Conservation (phyloP, 1,140 invertebrate species). For the Uloborus diversus region DNA sequence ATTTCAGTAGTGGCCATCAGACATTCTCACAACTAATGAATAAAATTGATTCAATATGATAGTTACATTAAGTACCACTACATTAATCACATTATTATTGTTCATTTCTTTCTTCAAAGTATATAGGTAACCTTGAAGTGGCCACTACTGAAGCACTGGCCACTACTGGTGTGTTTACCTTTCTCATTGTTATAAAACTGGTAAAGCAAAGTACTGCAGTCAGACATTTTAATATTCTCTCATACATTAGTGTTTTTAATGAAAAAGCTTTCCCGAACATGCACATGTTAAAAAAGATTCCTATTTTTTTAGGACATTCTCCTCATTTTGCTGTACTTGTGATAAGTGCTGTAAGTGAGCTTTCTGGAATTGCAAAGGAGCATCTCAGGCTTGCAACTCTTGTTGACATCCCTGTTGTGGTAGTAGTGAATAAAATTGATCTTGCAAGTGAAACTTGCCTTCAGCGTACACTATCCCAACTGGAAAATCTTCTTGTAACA, state of each 20-base stretch:
- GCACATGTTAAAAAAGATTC: neutral
- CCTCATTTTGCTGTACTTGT: slow-evolving; percentile 96
- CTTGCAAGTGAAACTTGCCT: slow-evolving; percentile 69
- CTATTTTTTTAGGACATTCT: slow-evolving; percentile 73
- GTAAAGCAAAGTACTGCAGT: neutral
- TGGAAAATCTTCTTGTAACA: slow-evolving; percentile 73
- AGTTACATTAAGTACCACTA: too few species aligned
- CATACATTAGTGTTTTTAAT: neutral
- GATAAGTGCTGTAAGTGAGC: slow-evolving; percentile 74
- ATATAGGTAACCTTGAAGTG: too few species aligned
- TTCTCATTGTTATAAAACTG: too few species aligned
- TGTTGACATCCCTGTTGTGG: slow-evolving; percentile 85
- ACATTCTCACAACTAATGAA: too few species aligned
- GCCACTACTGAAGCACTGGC: too few species aligned
- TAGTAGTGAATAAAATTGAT: slow-evolving; percentile 91
- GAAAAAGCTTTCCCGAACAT: neutral
- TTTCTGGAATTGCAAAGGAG: slow-evolving; percentile 70
- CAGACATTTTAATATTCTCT: neutral
- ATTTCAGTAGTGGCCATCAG: too few species aligned
- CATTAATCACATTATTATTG: too few species aligned
- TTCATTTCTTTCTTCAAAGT: too few species aligned
- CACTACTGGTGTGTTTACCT: too few species aligned
- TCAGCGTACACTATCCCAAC: slow-evolving; percentile 71
- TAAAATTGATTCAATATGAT: too few species aligned
- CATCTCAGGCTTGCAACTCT: slow-evolving; percentile 85